Conservation (phyloP, 2,797 vertebrate genomes). For the Bradypus variegatus region DNA sequence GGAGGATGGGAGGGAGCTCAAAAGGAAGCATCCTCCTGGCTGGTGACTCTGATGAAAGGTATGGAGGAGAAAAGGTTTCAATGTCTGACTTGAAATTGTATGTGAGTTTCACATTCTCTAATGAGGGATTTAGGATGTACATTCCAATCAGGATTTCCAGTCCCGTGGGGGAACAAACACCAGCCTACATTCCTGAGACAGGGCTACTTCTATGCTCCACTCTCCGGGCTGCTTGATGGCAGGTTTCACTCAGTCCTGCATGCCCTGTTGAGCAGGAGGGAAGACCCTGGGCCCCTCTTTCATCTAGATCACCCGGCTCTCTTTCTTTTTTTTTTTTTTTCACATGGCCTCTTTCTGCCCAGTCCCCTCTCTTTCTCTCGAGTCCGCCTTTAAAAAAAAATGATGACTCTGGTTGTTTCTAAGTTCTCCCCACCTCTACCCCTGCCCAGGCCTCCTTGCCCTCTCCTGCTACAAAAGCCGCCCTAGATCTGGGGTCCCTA, state of each 20-base stretch:
- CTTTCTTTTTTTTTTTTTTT: too few relatives aligned
- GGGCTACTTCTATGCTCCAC: not conserved
- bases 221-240: not conserved
- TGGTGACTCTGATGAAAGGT: not conserved
- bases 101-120: not conserved
- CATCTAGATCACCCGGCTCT: not conserved
- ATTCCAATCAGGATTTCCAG: constrained; percentile 64
- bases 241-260: not conserved
- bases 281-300: constrained; percentile 18
- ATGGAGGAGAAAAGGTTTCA: not conserved
- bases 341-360: not conserved
- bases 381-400: not conserved
- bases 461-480: constrained; percentile 64
- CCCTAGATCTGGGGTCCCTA: constrained; percentile 64
- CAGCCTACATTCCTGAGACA: constrained; percentile 50
- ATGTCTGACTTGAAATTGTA: not conserved
- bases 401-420: constrained; percentile 28
- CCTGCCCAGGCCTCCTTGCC: constrained; percentile 26
- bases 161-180: constrained; percentile 23
- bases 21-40: not conserved
- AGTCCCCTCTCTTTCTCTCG: not conserved
- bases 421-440: constrained; percentile 18
- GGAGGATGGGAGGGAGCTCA: constrained; percentile 6
- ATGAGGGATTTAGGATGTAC: constrained; percentile 47
- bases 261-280: not conserved